A percentile compares a stretch with the other conserved stretches of the same genome.
phyloP scores from a whole-genome alignment of 2,113 vertebrate genomes.

The Atrichornis clamosus region DNA sequence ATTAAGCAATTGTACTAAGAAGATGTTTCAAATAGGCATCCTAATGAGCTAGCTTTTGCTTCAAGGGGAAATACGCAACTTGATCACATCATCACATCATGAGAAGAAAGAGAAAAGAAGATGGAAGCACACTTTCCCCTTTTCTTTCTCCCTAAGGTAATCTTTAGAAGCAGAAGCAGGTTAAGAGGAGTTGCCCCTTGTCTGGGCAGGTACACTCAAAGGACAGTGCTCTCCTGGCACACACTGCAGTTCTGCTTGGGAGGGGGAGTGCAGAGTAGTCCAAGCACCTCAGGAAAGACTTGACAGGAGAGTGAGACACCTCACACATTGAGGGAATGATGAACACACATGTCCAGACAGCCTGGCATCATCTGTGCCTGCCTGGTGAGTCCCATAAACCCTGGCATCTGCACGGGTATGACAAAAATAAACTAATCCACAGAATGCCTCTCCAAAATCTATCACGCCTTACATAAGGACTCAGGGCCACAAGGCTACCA shows the following conservation, averaged over 20 bases:
- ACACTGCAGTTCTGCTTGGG: not conserved
- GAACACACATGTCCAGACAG: not conserved
- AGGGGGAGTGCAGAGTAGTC: not conserved
- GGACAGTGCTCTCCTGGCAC: not conserved
- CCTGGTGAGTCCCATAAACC: fast-evolving
- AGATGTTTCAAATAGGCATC: not conserved
- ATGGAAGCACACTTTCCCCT: not conserved
- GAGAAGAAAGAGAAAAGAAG: not conserved
- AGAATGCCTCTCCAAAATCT: not conserved
- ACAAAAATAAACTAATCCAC: not conserved
- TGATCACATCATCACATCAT: not conserved
- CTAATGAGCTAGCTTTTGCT: not conserved
- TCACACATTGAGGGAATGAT: not conserved
- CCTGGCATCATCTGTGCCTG: not conserved
- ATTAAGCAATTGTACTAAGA: not conserved
- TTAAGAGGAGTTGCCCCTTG: not conserved
- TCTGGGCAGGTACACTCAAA: not conserved
- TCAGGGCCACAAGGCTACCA: not conserved
- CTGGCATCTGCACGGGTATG: fast-evolving
- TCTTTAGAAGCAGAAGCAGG: not conserved
- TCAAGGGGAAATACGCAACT: not conserved
- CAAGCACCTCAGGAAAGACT: not conserved
- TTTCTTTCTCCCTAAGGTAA: not conserved
- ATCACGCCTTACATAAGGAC: not conserved
- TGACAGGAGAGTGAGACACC: not conserved